Evolutionary conservation across 1,140 invertebrate species (phyloP).

Genomic region (Drosophila obscura): DNA sequence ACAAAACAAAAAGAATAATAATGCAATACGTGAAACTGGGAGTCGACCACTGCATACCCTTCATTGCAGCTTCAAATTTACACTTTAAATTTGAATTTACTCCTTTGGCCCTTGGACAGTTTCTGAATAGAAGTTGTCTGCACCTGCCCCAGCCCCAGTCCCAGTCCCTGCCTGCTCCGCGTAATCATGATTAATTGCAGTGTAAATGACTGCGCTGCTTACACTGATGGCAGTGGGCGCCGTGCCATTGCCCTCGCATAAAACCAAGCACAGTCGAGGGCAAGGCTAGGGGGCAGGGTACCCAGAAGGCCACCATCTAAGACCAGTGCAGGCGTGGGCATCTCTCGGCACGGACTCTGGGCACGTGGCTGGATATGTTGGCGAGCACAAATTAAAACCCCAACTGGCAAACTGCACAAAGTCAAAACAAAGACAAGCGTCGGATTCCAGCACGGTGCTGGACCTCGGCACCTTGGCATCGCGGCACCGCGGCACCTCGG

Average conservation of each 20-base stretch:
- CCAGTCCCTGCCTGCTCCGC: conserved; percentile 22
- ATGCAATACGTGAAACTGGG: no score
- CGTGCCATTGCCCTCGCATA: neutral
- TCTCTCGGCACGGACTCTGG: neutral
- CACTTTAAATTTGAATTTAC: no score
- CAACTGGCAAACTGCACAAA: conserved; percentile 28
- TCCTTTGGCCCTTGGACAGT: no score
- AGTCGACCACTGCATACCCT: no score
- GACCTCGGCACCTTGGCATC: no score
- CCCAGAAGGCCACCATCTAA: neutral
- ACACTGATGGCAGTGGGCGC: neutral
- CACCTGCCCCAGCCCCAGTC: neutral
- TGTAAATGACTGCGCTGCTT: conserved; percentile 67
- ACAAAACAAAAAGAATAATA: no score
- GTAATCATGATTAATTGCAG: conserved; percentile 82
- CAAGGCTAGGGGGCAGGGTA: no score
- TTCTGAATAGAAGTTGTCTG: neutral
- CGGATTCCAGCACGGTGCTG: conserved; percentile 9
- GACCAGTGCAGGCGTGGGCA: no score
- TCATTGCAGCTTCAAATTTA: no score
- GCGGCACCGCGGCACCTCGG: no score
- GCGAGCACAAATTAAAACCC: conserved; percentile 58
- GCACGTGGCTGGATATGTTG: conserved; percentile 18
- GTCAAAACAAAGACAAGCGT: conserved; percentile 48
- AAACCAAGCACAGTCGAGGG: conserved; percentile 6